Base-by-base conservation (phyloP, 1,140 invertebrate genomes). In the Cepaea nemoralis region DNA sequence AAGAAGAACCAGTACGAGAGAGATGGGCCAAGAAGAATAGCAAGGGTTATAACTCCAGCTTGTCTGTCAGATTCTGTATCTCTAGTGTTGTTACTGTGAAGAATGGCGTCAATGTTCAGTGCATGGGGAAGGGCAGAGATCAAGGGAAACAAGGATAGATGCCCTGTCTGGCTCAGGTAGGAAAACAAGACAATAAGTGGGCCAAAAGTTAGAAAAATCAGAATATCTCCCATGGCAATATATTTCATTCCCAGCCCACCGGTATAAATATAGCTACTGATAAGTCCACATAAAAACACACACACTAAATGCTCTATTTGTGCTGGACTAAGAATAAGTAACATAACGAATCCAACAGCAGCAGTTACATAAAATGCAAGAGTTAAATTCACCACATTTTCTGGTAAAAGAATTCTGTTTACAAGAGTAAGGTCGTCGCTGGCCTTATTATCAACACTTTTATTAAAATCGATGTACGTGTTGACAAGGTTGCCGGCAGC, bases 401-500 rank as follows among this genome's bases (percentile, higher is more conserved):
- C 95, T 81, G 95, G 95, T 12, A 93, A 94, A 70, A 98, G 93
- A 85, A 98, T 94, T 85, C 96, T 94, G 92, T 98, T 97, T 14
- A 98, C 97, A 75, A 98, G 91, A 84, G 96, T 98, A 87, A 97
- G 94, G 89, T 99, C 97, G 91, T 98, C 97, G 82, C 92, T 94
- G 75, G 96, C 89, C 76, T 92, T 94, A 88, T 95, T 96, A 88
- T 98, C 97, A 67, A 98, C 97, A 42, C 97, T 97, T 92, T 96
- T 96, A 10, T 96, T 94, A 90, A 96, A 99, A 92, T 98, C 97
- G 89, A 95, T 98, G 90, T 98, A 98, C 0, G 97, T 98, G 89
- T 99, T 98, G 0, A 99, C 97, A 24, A 98, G 94, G 92, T 98
- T 98, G 50, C 97, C 97, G 77, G 97, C 97, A 70, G 96, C 96